These are phyloP conservation scores for Chondrosia reniformis DNA, from an alignment of 37 sponge, comb jelly and placozoan genomes.

Conservation along the genomic window DNA sequence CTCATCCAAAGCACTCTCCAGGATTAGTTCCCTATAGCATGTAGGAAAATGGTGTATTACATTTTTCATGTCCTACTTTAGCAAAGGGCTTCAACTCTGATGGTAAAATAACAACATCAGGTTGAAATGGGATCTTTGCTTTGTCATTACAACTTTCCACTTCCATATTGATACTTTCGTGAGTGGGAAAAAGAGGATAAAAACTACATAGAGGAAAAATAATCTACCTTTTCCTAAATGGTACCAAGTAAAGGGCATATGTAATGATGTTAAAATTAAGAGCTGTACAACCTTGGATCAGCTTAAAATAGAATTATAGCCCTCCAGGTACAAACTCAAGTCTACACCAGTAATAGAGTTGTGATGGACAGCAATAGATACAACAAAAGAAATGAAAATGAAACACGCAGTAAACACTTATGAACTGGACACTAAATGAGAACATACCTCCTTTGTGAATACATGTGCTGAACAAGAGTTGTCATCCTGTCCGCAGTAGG, in stretches of 20 bases:
- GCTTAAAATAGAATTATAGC: background rate
- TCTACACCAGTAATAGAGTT: background rate
- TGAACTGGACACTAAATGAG: background rate
- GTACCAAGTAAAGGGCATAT: too few relatives aligned
- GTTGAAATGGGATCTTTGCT: slow-evolving; percentile 37
- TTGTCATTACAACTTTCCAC: background rate
- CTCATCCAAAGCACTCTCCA: too few relatives aligned
- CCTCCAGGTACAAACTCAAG: background rate
- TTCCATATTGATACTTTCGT: slow-evolving; percentile 16
- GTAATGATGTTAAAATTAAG: too few relatives aligned
- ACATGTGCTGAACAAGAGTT: slow-evolving; percentile 32
- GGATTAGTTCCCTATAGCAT: too few relatives aligned
- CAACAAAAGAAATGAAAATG: background rate
- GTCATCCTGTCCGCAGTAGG: slow-evolving; percentile 59
- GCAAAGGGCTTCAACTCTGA: slow-evolving; percentile 74
- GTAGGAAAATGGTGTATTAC: too few relatives aligned
- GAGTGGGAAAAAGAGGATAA: slow-evolving; percentile 34
- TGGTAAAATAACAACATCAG: slow-evolving; percentile 68
- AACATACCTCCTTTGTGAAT: slow-evolving; percentile 49
- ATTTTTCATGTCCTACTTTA: too few relatives aligned
- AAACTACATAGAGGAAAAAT: slow-evolving; percentile 20
- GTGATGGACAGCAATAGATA: background rate
- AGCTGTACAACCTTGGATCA: background rate
- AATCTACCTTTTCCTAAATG: too few relatives aligned
- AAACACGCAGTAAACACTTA: background rate